Percentiles rank a stretch among this genome's conserved stretches.
These are phyloP conservation scores for Cotesia glomerata DNA, from an alignment of 1,140 invertebrate genomes.

Conservation along the genomic window DNA sequence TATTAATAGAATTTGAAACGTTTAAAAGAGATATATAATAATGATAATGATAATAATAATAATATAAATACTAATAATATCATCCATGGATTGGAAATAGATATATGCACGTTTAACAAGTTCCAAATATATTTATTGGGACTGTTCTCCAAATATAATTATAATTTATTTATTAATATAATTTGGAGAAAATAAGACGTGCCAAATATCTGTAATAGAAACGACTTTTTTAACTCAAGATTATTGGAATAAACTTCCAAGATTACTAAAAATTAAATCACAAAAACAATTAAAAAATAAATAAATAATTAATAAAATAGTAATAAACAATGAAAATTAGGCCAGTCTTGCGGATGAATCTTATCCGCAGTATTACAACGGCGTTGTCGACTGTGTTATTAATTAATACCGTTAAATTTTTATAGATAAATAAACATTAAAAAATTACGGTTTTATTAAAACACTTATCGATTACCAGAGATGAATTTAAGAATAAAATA, in stretches of 20 bases:
- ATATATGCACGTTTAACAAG: background rate
- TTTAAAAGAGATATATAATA: background rate
- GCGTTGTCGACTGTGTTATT: slow-evolving; percentile 1
- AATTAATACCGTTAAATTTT: background rate
- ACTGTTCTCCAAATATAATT: no score
- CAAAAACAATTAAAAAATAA: background rate
- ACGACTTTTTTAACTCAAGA: background rate
- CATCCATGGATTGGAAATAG: background rate
- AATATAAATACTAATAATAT: background rate
- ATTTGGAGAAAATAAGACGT: background rate
- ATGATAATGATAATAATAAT: background rate
- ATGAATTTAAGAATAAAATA: background rate
- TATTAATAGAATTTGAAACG: background rate
- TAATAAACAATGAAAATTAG: slow-evolving; percentile 20
- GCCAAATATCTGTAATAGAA: background rate
- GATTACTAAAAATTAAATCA: background rate
- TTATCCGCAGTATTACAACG: background rate
- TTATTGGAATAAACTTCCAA: background rate
- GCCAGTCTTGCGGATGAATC: slow-evolving; percentile 15
- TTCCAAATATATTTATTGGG: background rate
- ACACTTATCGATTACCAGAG: background rate
- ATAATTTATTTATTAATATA: no score
- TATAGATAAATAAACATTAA: background rate
- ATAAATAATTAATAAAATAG: background rate
- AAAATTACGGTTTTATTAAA: background rate